These are phyloP conservation scores for Dioctria linearis DNA, from an alignment of 2,888 invertebrate species.

Conservation along the genomic window DNA sequence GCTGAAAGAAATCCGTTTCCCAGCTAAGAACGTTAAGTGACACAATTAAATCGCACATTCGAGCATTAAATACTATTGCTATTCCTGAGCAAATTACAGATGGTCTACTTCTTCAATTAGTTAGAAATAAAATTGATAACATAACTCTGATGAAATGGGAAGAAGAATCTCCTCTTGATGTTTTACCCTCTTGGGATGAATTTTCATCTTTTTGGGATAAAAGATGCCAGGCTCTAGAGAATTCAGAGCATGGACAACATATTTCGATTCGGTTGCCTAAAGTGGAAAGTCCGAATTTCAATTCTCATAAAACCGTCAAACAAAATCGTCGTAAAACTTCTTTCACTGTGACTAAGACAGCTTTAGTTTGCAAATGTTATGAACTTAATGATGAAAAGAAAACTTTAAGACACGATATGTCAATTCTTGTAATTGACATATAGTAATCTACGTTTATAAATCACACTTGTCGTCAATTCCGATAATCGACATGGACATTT, in stretches of 20 bases:
- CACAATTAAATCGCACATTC: neutral
- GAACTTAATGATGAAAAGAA: too few species aligned
- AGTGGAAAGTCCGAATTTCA: neutral
- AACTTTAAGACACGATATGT: too few species aligned
- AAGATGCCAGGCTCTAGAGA: neutral
- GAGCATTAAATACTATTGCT: neutral
- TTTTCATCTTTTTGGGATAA: neutral
- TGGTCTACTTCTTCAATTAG: neutral
- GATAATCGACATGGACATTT: too few species aligned
- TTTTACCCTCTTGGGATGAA: neutral
- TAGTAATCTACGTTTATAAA: too few species aligned
- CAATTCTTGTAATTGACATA: too few species aligned
- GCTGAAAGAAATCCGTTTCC: neutral
- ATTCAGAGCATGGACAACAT: neutral
- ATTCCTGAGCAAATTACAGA: neutral
- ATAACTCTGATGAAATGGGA: neutral
- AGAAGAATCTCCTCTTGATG: neutral
- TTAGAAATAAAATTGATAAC: neutral
- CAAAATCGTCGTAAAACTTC: neutral
- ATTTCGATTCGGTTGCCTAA: neutral
- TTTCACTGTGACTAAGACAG: neutral
- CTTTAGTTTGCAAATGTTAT: neutral
- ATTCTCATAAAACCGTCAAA: neutral
- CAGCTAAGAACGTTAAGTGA: neutral
- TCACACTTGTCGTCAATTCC: too few species aligned